Base-by-base conservation (phyloP, 2,113 vertebrate genomes). In the Varanus salvator region DNA sequence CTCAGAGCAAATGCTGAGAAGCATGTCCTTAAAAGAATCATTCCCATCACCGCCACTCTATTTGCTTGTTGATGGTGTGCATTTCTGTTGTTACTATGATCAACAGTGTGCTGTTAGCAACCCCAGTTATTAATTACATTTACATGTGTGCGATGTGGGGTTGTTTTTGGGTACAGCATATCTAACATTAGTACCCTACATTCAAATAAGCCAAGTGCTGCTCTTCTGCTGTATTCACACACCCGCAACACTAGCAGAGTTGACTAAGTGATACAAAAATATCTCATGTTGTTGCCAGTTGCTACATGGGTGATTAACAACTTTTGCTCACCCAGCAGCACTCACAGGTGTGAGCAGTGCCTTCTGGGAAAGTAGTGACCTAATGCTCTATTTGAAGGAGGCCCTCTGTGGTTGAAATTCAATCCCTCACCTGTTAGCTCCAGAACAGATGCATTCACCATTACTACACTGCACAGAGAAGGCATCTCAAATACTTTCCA, bases 401-500 rank as follows among this genome's bases (percentile, higher is more conserved):
- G 14, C 0, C 23, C 81, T 91, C 90, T 89, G 34, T 50, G 87
- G 88, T 50, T 14, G 6, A 91, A 95, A 93, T 75, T 2, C 12
- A 93, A 76, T 94, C 60, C 48, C 82, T 95, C 94, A 94, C 90
- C 91, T 92, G 84, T 92, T 94, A 1, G 0, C 14, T 64, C 90
- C 89, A 94, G 84, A 91, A 92, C 29, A 86, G 84, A 92, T 77
- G 25, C 14, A 86, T 86, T 77, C 21, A 66, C 91, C 93, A 91
- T 90, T 94, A 90, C 85, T 64, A 83, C 34, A n/a, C 57, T 87
- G 80, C 84, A 27, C 64, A 38, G 27, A 57, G 66, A 27, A 92
- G 86, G 76, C 68, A 92, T 89, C 80, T 91, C 86, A 93, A 68
- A 69, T 90, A 60, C 0, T 74, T 94, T 92, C 44, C 34, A 84